Evolutionary conservation across 1,140 invertebrate species (phyloP).

Genomic region (Bombus sylvicola): DNA sequence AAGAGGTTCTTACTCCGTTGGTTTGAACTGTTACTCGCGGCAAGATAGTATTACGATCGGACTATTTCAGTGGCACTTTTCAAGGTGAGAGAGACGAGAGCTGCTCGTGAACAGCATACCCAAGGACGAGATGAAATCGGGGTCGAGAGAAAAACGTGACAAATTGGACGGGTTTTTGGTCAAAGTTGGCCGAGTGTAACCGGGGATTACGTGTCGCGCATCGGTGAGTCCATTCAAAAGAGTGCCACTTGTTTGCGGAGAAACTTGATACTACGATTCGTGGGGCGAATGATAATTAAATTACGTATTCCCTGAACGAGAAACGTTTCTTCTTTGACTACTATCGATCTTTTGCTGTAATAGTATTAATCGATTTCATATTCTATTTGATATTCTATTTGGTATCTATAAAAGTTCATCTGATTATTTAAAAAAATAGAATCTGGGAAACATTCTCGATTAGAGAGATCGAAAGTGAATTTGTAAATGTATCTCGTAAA

Average conservation of each 20-base stretch:
- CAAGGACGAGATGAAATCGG: slow-evolving; percentile 27
- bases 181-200: not conserved
- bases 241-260: not conserved
- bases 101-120: not conserved
- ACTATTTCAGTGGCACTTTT: not conserved
- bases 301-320: not conserved
- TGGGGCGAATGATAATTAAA: not conserved
- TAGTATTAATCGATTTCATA: not conserved
- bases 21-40: not conserved
- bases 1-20: not conserved
- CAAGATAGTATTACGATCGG: not conserved
- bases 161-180: not conserved
- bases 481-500: not conserved
- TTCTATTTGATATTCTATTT: not conserved
- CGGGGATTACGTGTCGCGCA: not conserved
- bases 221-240: not conserved
- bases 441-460: not conserved
- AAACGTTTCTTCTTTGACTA: too few species aligned
- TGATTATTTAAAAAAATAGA: not conserved
- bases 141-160: slow-evolving; percentile 36
- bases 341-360: not conserved
- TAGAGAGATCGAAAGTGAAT: not conserved
- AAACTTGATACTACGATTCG: slow-evolving; percentile 5
- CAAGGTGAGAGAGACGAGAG: slow-evolving; percentile 19
- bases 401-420: not conserved